These are phyloP conservation scores for Acanthaster planci DNA, from an alignment of 35 echinoderm and acorn worm species.

Conservation along the genomic window DNA sequence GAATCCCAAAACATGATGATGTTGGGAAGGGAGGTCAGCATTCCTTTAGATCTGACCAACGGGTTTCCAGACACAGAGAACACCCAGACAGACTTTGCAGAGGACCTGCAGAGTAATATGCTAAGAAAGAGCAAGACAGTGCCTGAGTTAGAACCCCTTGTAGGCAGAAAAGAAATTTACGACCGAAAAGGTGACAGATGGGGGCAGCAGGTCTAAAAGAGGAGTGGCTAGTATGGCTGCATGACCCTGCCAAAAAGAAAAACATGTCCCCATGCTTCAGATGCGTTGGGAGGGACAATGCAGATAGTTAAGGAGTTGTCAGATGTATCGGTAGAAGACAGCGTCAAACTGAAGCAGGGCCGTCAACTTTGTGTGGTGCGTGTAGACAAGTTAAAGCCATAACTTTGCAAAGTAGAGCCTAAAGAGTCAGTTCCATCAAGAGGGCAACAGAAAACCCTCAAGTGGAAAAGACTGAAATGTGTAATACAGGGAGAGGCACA, in stretches of 20 bases:
- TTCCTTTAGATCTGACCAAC: too few species aligned
- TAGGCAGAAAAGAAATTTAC: too few species aligned
- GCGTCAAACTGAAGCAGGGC: conserved; percentile 25
- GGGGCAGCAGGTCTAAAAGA: background rate
- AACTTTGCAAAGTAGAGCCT: background rate
- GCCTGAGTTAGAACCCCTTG: too few species aligned
- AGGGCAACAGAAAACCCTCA: background rate
- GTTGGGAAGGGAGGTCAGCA: too few species aligned
- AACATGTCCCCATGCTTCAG: conserved; percentile 40
- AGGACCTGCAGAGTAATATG: too few species aligned
- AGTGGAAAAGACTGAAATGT: background rate
- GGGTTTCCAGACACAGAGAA: too few species aligned
- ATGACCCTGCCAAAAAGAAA: conserved; percentile 18
- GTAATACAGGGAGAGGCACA: too few species aligned
- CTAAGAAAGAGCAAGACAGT: too few species aligned
- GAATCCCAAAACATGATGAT: too few species aligned
- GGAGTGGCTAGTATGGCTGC: conserved; percentile 30
- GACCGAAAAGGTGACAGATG: conserved; percentile 9
- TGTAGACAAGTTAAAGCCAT: conserved; percentile 30
- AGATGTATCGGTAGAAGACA: conserved; percentile 48
- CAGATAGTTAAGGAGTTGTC: conserved; percentile 30
- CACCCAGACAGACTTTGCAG: too few species aligned
- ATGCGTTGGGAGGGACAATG: conserved; percentile 63
- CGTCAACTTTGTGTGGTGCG: conserved; percentile 36
- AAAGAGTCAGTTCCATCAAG: too few species aligned